Evolutionary conservation across 2,797 vertebrate species (phyloP).

Genomic region (Buceros bicornis): DNA sequence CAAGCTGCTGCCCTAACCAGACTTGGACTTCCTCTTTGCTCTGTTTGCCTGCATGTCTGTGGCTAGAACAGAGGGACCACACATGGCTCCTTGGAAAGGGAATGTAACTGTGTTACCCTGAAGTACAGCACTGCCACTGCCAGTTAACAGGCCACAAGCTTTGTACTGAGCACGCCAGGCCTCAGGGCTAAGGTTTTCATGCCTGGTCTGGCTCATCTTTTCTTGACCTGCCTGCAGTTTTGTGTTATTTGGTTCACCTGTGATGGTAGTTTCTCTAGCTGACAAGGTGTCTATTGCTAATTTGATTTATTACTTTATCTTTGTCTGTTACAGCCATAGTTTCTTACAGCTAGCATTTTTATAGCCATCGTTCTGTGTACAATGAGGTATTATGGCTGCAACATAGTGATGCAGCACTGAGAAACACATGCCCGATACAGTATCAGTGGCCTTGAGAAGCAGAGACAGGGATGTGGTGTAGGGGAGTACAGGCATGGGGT

Average conservation of each 20-base stretch:
- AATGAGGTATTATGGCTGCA: neutral
- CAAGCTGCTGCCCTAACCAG: neutral
- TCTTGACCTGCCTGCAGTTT: neutral
- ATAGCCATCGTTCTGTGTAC: neutral
- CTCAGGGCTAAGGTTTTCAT: neutral
- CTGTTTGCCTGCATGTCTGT: rapidly evolving
- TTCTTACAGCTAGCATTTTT: neutral
- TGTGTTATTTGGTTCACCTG: neutral
- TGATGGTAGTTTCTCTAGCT: neutral
- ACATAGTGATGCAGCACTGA: neutral
- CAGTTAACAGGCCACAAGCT: neutral
- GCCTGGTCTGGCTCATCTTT: neutral
- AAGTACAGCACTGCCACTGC: neutral
- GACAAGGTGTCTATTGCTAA: neutral
- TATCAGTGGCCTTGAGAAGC: neutral
- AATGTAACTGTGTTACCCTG: rapidly evolving
- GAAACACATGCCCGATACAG: neutral
- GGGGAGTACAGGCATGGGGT: neutral
- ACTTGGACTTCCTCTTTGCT: neutral
- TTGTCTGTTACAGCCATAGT: neutral
- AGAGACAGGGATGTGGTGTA: neutral
- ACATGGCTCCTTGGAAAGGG: neutral
- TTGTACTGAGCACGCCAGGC: too few species aligned
- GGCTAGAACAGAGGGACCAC: neutral
- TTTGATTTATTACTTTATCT: neutral